Evolutionary conservation across 2,113 vertebrate species (phyloP), one percentile per base, ranked within the genome.

Genomic region (Pseudopipra pipra): DNA sequence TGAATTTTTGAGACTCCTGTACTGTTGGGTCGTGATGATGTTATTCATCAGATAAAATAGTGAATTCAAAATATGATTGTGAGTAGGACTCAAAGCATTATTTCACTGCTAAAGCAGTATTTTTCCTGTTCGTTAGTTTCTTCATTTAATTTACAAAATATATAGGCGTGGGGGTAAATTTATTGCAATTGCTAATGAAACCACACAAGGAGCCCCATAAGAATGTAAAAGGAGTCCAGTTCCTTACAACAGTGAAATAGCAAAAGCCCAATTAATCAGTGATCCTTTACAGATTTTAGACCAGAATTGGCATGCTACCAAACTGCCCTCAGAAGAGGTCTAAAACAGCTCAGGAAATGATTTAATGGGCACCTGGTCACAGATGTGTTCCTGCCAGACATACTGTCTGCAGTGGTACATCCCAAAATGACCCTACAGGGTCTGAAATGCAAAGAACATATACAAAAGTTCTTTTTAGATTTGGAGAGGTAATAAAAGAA

Each of bases 361-460:
- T 97, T 96, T 96, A 96, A 95, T 96, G 90, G 95, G 96, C 92
- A 96, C 95, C 93, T 96, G 91, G 95, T 96, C 95, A 88, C 87
- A 96, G 95, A 95, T 96, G 79, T 95, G 93, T 93, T 96, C 79
- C 92, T 96, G 87, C 79, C 92, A 96, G 95, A 96, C 95, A 86
- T 72, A 90, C 68, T 86, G 96, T 96, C 96, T 95, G 92, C 93
- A 94, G 0, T 75, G 83, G 76, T 96, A 85, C 95, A 96, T 95
- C 92, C 85, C 92, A 88, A 61, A 97, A 96, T 89, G 87, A 79
- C 90, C 90, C 90, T 94, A 76, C 79, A 86, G 93, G 35, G 87
- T 91, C 72, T 96, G 73, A 86, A 93, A 78, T 75, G 83, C 83
- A 86, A 89, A 83, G 67, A 83, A 63, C 4, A 0, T 83, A 49